phyloP scores from a whole-genome alignment of 2,797 vertebrate genomes.

The Agapornis canus region DNA sequence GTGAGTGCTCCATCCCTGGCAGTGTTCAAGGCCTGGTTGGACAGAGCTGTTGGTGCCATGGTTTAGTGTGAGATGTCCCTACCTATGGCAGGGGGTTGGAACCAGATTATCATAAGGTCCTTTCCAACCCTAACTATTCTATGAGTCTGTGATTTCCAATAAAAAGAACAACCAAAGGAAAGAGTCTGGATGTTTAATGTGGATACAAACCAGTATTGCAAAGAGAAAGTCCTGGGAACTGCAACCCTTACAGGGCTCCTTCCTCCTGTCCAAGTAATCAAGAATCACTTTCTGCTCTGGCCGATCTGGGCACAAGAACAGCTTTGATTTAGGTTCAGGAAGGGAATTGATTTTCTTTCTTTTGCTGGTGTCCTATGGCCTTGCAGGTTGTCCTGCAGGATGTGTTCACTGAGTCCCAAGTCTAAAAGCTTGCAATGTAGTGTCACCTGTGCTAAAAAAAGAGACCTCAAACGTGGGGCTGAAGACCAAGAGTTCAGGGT shows the following conservation, averaged over 20 bases:
- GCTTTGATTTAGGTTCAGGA: background rate
- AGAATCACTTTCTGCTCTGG: background rate
- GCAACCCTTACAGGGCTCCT: background rate
- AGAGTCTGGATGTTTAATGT: background rate
- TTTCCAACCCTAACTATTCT: background rate
- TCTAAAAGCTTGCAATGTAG: background rate
- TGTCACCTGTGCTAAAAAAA: background rate
- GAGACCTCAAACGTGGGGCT: background rate
- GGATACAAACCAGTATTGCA: background rate
- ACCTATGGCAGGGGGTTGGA: background rate
- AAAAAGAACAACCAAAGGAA: background rate
- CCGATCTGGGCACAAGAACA: background rate
- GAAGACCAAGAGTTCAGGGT: background rate
- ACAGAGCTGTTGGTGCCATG: no score
- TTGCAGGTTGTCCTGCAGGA: background rate
- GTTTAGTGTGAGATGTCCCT: background rate
- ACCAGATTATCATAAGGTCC: background rate
- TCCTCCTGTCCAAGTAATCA: background rate
- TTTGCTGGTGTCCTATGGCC: background rate
- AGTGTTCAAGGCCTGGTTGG: no score
- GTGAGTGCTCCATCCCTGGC: no score
- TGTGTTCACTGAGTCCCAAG: accelerated
- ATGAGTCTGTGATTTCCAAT: background rate
- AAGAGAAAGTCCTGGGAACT: background rate
- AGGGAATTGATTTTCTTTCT: background rate